Evolutionary conservation across 2,797 vertebrate genomes (phyloP), one percentile per base, ranked within the genome.

Genomic region (Tapera naevia): DNA sequence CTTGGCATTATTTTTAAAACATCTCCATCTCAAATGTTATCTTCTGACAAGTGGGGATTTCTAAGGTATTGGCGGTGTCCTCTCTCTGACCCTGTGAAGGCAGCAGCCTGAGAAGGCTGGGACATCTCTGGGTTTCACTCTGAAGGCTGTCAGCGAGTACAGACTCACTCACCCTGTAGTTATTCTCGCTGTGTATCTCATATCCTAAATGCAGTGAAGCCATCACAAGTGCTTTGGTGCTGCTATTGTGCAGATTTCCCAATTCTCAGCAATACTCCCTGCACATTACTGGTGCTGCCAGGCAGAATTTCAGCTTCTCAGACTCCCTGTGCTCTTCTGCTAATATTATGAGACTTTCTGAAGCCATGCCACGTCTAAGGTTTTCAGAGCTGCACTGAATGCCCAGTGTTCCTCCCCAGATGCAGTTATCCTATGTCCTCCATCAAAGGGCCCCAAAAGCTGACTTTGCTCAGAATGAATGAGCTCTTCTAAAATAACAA

Each of bases 21-120:
- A 37, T 53, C n/a, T 78, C 37, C 91, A 21, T 91, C 72, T 95
- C 64, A 85, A 19, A 90, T 87, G n/a, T 51, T 89, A 82, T 89
- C 46, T n/a, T 71, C 51, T 73, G 50, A 80, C 71, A 92, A 93
- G 37, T 32, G 33, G 30, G 33, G 80, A 80, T 96, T 90, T 89
- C 83, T 83, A 53, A 93, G 41, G 51, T 90, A 95, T 69, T 94
- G 70, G 25, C 0, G 3, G 17, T 73, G 91, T n/a, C 74, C 74
- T 78, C 64, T 70, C 54, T 78, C 53, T 87, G 83, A 86, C 90
- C 65, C 72, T 46, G 17, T 46, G 53, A 72, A 90, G 13, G 62
- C 41, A 86, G 10, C 9, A 62, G 50, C 56, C 10, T 69, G 58
- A 76, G 25, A 67, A 1, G 21, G 18, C 46, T 85, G 73, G 25